These are phyloP conservation scores for Thamnophis sirtalis DNA, from an alignment of 2,113 vertebrate genomes.

Conservation along the genomic window DNA sequence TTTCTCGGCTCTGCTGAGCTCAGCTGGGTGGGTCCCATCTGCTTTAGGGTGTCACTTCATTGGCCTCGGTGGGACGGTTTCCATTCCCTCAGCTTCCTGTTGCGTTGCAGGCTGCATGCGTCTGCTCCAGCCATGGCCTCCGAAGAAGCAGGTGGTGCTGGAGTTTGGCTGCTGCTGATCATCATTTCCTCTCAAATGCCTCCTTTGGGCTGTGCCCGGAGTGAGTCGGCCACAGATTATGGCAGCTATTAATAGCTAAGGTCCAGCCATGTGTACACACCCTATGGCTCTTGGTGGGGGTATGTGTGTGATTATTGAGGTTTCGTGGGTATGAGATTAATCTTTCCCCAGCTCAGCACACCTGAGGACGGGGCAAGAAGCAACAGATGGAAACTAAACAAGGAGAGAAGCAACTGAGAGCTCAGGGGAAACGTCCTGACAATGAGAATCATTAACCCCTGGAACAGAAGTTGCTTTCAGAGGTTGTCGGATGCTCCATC, in stretches of 20 bases:
- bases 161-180: not conserved
- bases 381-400: too few species aligned
- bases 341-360: not conserved
- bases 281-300: too few species aligned
- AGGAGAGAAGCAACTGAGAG: too few species aligned
- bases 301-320: too few species aligned
- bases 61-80: not conserved
- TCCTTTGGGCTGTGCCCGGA: not conserved
- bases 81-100: constrained; percentile 3
- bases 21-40: constrained; percentile 15
- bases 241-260: constrained; percentile 3
- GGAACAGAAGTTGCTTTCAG: too few species aligned
- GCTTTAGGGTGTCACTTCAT: not conserved
- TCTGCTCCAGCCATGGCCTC: not conserved
- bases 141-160: not conserved
- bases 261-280: not conserved
- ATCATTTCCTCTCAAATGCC: not conserved
- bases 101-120: not conserved
- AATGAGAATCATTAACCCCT: too few species aligned
- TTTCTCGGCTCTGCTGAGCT: not conserved
- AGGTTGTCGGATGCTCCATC: too few species aligned
- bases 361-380: too few species aligned
- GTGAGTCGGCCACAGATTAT: not conserved
- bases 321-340: not conserved
- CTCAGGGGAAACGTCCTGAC: too few species aligned